A percentile compares a stretch with the other conserved stretches of the same genome.
phyloP scores from a whole-genome alignment of 2,888 invertebrate species.

The Hartigia nigra region DNA sequence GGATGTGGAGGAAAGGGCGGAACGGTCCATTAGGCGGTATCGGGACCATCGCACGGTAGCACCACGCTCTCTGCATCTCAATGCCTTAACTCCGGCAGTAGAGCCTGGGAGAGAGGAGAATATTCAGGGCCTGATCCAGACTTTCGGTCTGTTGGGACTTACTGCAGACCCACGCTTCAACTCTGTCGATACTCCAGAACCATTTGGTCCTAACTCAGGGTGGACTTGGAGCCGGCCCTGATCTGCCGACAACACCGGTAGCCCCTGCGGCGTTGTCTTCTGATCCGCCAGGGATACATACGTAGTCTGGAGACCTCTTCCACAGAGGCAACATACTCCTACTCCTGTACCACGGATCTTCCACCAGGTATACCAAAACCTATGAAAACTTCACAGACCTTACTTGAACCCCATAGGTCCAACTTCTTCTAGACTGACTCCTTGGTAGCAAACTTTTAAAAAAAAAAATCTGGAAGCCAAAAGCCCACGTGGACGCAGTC shows the following conservation, averaged over 20 bases:
- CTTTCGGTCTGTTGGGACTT: background rate
- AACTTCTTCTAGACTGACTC: background rate
- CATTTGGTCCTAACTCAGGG: background rate
- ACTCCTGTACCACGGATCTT: background rate
- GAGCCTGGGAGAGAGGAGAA: slow-evolving; percentile 42
- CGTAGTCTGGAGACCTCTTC: background rate
- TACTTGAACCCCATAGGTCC: background rate
- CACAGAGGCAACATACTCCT: background rate
- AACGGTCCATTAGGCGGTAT: slow-evolving; percentile 66
- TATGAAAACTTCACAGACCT: background rate
- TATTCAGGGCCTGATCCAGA: slow-evolving; percentile 36
- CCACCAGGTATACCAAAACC: background rate
- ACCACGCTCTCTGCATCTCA: slow-evolving; percentile 66
- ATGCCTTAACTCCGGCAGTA: slow-evolving; percentile 47
- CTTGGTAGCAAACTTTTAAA: background rate
- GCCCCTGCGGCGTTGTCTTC: slow-evolving; percentile 58
- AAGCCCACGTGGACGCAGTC: background rate
- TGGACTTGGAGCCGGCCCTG: slow-evolving; percentile 40
- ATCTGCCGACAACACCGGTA: slow-evolving; percentile 59
- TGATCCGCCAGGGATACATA: slow-evolving; percentile 39
- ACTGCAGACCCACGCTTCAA: background rate
- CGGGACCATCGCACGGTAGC: slow-evolving; percentile 66
- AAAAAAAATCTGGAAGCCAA: background rate
- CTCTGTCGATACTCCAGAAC: background rate
- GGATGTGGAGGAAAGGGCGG: slow-evolving; percentile 47